Evolutionary conservation across 2,888 invertebrate species (phyloP).

Genomic region (Tenthredo distinguenda): DNA sequence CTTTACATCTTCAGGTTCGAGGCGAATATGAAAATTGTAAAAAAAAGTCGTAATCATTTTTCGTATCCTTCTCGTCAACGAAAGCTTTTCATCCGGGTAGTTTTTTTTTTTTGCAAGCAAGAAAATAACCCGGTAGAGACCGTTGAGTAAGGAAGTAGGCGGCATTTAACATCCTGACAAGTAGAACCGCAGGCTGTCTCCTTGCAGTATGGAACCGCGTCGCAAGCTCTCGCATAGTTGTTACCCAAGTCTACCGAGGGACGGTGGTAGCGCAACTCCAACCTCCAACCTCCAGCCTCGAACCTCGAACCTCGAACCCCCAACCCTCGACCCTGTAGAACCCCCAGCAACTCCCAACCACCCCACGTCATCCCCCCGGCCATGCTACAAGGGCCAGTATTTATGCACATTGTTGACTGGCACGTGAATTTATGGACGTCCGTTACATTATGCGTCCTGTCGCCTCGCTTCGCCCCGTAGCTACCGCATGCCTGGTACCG

Average conservation of each 20-base stretch:
- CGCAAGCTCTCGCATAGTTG: constrained; percentile 68
- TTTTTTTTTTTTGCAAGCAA: constrained; percentile 26
- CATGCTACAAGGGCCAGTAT: constrained; percentile 75
- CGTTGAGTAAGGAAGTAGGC: constrained; percentile 25
- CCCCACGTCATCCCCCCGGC: constrained; percentile 68
- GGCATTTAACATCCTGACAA: constrained; percentile 66
- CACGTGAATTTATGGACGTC: constrained; percentile 78
- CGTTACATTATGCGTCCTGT: constrained; percentile 77
- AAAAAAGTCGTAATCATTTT: not conserved
- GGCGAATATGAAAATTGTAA: not conserved
- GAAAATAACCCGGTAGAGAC: not conserved
- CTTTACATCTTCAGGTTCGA: not conserved
- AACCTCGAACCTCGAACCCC: constrained; percentile 56
- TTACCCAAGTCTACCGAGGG: constrained; percentile 63
- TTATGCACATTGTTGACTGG: constrained; percentile 78
- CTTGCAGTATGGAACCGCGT: constrained; percentile 72
- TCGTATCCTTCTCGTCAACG: not conserved
- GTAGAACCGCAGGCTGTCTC: constrained; percentile 72
- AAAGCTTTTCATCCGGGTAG: not conserved
- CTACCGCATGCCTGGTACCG: constrained; percentile 74
- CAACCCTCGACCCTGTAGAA: constrained; percentile 47
- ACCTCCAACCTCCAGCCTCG: constrained; percentile 51
- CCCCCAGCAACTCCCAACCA: constrained; percentile 58
- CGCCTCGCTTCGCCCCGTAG: constrained; percentile 68
- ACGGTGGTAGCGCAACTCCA: constrained; percentile 55